Evolutionary conservation across 2,113 vertebrate genomes (phyloP), one percentile per base, ranked within the genome.

Genomic region (Ctenodactylus gundi): DNA sequence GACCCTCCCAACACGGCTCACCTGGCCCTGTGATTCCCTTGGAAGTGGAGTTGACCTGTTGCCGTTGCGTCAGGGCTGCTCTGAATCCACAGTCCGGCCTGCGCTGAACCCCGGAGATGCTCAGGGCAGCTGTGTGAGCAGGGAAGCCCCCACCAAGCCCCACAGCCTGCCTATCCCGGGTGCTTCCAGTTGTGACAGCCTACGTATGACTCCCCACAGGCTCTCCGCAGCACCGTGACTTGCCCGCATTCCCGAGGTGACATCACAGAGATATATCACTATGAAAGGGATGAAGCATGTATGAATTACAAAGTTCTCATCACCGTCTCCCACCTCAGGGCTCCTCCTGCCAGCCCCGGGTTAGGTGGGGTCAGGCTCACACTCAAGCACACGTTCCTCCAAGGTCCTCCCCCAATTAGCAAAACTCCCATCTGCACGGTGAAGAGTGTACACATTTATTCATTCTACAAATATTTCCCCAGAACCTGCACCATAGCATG

Each of bases 181-280:
- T 21, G 65, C 46, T 77, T 94, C 81, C 60, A 65, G 8, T 36
- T n/a, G 58, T 1, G 36, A 60, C 41, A 57, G 80, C 83, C 73
- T 4, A 31, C 29, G 39, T 41, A 9, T 72, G 94, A 49, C 65
- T 75, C 39, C 39, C 78, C 41, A 15, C 21, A 7, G 39, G 39
- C 31, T 62, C 34, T 75, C 49, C 0, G 18, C 36, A 57, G 53
- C 83, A 62, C 44, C 0, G n/a, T 77, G 39, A n/a, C 60, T 90
- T 88, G 51, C 68, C 11, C 82, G 60, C 95, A 77, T 96, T 81
- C 91, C 86, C 75, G 76, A 72, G 81, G n/a, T 93, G 96, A 89
- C 51, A 57, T 92, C 94, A 76, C n/a, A n/a, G 13, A 51, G 78
- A 81, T 18, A 25, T 6, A 75, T 92, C 85, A 62, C 94, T 67